These are phyloP conservation scores for Eustalomyia histrio DNA, from an alignment of 2,888 invertebrate genomes.

Conservation along the genomic window DNA sequence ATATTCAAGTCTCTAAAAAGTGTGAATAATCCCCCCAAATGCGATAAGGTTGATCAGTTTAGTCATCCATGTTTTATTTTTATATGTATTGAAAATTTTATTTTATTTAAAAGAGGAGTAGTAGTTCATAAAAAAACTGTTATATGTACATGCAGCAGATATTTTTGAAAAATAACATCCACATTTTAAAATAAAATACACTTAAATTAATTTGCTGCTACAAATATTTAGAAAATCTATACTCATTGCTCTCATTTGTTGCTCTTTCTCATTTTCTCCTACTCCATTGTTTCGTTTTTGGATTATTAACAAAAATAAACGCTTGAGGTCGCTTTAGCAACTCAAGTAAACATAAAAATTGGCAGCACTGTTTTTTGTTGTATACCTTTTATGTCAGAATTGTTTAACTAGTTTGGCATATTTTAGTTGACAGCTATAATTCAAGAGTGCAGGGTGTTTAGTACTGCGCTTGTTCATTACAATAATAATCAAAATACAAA, in stretches of 20 bases:
- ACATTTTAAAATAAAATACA: not conserved
- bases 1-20: too few species aligned
- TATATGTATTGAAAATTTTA: too few species aligned
- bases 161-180: constrained; percentile 11
- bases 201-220: constrained; percentile 26
- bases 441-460: constrained; percentile 68
- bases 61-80: too few species aligned
- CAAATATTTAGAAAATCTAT: not conserved
- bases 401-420: constrained; percentile 68
- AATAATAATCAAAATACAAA: constrained; percentile 34
- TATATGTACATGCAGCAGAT: not conserved
- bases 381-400: constrained; percentile 65
- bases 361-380: constrained; percentile 38
- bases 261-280: constrained; percentile 5
- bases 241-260: not conserved
- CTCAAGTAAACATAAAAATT: constrained; percentile 16
- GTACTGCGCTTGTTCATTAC: constrained; percentile 64
- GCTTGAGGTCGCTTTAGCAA: constrained; percentile 33
- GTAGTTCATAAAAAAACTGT: not conserved
- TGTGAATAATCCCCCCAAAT: too few species aligned
- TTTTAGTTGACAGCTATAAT: constrained; percentile 70
- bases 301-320: not conserved
- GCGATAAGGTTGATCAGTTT: too few species aligned
- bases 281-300: not conserved
- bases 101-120: too few species aligned